These are phyloP conservation scores for Epinephelus coioides DNA, from an alignment of 2,797 vertebrate genomes.

Conservation along the genomic window DNA sequence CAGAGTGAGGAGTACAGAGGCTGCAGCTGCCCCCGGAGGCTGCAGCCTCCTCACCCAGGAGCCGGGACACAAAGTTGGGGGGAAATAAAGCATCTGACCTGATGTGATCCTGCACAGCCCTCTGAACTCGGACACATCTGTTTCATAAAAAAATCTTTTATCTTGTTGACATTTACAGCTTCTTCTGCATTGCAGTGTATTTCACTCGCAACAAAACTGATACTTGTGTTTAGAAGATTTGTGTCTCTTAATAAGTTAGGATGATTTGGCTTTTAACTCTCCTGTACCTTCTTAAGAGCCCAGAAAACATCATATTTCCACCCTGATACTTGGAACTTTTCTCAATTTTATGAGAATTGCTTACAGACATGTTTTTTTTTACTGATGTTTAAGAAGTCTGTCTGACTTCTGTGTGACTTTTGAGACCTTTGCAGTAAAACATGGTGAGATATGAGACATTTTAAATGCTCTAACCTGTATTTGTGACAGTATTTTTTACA, in stretches of 20 bases:
- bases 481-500: neutral
- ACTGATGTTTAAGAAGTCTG: neutral
- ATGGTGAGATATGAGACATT: neutral
- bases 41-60: constrained; percentile 35
- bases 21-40: constrained; percentile 49
- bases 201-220: constrained; percentile 7
- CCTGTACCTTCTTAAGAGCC: too few relatives aligned
- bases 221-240: neutral
- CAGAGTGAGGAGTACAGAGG: constrained; percentile 32
- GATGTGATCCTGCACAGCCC: constrained; percentile 2
- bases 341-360: too few relatives aligned
- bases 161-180: constrained; percentile 1
- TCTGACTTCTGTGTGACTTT: neutral
- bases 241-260: neutral
- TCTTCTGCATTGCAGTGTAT: constrained; percentile 66
- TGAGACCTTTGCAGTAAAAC: neutral
- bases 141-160: neutral
- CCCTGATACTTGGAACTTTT: too few relatives aligned
- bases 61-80: constrained; percentile 41
- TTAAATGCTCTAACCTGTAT: too few relatives aligned
- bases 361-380: too few relatives aligned
- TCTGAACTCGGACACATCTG: neutral
- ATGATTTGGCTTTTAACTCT: neutral
- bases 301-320: too few relatives aligned
- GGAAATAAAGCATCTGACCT: constrained; percentile 7